These are phyloP conservation scores for Plestiodon gilberti DNA, from an alignment of 2,113 vertebrate species.

Conservation along the genomic window DNA sequence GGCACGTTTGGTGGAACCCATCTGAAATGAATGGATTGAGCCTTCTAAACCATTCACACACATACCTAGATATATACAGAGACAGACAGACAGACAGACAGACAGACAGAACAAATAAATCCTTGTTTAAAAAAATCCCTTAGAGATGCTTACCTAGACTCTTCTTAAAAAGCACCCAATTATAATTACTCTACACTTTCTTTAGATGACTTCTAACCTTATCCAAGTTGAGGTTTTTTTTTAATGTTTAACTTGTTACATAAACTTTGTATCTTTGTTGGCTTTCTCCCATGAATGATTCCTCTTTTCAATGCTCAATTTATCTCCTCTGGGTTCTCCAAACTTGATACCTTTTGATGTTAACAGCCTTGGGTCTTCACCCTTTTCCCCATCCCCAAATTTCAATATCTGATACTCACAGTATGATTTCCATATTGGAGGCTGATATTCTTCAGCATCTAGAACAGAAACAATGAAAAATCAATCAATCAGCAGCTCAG, in stretches of 20 bases:
- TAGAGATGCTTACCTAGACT: not conserved
- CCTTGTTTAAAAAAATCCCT: not conserved
- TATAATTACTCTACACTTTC: not conserved
- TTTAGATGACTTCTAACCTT: not conserved
- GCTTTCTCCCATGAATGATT: not conserved
- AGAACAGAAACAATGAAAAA: conserved; percentile 69
- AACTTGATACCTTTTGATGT: not conserved
- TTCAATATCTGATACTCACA: conserved; percentile 83
- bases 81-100: too few species aligned
- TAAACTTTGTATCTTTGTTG: not conserved
- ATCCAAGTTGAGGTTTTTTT: not conserved
- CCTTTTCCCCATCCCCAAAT: not conserved
- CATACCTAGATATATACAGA: too few species aligned
- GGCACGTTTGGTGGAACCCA: too few species aligned
- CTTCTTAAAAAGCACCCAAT: not conserved
- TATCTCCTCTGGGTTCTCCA: not conserved
- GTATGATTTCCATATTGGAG: conserved; percentile 99
- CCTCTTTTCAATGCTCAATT: not conserved
- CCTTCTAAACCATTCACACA: too few species aligned
- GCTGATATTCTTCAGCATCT: conserved; percentile 99
- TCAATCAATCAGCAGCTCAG: conserved; percentile 55
- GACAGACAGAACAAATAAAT: too few species aligned
- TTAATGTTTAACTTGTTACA: not conserved
- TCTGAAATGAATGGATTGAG: too few species aligned
- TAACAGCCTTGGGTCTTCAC: not conserved